Evolutionary conservation across 2,113 vertebrate species (phyloP).

Genomic region (Eclectus roratus): DNA sequence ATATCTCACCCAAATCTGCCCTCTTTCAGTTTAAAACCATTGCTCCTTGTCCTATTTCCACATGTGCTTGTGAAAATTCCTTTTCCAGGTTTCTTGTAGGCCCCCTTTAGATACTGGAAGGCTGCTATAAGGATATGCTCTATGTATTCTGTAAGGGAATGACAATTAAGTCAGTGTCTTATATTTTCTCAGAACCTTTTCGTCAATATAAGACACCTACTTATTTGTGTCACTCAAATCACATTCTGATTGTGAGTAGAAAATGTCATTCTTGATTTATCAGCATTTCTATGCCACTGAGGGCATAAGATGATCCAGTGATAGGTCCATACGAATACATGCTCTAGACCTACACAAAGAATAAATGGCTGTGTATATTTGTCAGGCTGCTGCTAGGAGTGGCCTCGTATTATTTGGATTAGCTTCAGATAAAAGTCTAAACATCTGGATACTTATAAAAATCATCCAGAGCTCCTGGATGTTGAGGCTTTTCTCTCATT

Average conservation of each 20-base stretch:
- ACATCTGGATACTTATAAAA: constrained; percentile 46
- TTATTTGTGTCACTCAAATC: not conserved
- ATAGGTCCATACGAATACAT: accelerated
- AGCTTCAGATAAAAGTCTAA: constrained; percentile 32
- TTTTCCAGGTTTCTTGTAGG: not conserved
- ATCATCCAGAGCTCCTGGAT: constrained; percentile 45
- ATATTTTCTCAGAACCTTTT: not conserved
- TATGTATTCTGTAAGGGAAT: not conserved
- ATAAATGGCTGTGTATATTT: not conserved
- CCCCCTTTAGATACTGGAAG: not conserved
- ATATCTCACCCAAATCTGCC: not conserved
- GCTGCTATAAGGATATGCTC: not conserved
- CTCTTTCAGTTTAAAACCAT: not conserved
- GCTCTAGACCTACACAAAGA: not conserved
- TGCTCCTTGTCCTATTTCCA: not conserved
- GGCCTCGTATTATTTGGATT: constrained; percentile 29
- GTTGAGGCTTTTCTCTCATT: not conserved
- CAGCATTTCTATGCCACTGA: not conserved
- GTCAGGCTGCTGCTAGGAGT: constrained; percentile 24
- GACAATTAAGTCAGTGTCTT: not conserved
- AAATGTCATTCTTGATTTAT: not conserved
- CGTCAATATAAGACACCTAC: not conserved
- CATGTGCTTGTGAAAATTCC: not conserved
- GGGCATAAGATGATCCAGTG: not conserved
- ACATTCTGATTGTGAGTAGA: not conserved